These are phyloP conservation scores for Poeciliopsis gracilis DNA, from an alignment of 2,797 vertebrate species.

Conservation along the genomic window DNA sequence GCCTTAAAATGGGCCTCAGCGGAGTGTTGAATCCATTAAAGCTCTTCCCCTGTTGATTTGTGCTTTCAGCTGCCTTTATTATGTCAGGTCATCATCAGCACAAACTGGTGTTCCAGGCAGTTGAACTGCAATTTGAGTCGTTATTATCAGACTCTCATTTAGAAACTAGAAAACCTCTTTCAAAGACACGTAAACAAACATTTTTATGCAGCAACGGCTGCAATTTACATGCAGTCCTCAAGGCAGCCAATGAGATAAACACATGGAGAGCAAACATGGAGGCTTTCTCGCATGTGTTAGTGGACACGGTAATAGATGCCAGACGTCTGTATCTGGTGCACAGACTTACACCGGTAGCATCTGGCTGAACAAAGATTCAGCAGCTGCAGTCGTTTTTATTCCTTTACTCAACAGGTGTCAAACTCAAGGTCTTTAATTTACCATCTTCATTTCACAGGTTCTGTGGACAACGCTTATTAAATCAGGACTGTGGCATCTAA, in stretches of 20 bases:
- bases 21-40: conserved; percentile 59
- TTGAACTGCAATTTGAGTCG: conserved; percentile 29
- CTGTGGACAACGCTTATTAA: neutral
- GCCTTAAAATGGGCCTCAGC: conserved; percentile 62
- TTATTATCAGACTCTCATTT: conserved; percentile 21
- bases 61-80: conserved; percentile 60
- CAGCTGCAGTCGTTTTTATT: neutral
- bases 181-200: neutral
- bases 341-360: neutral
- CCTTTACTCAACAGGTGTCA: neutral
- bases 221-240: neutral
- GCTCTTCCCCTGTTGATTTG: conserved; percentile 52
- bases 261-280: neutral
- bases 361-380: neutral
- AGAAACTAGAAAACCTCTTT: conserved; percentile 3
- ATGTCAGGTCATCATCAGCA: conserved; percentile 49
- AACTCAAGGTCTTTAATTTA: neutral
- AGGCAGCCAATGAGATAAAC: neutral
- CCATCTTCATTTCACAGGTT: neutral
- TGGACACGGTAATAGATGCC: too few relatives aligned
- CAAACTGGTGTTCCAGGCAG: conserved; percentile 13
- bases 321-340: neutral
- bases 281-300: neutral
- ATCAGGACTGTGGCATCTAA: neutral
- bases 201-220: neutral